A percentile compares a stretch with the other conserved stretches of the same genome.
These are phyloP conservation scores for Phrixothrix hirtus DNA, from an alignment of 2,888 invertebrate genomes.

Conservation along the genomic window DNA sequence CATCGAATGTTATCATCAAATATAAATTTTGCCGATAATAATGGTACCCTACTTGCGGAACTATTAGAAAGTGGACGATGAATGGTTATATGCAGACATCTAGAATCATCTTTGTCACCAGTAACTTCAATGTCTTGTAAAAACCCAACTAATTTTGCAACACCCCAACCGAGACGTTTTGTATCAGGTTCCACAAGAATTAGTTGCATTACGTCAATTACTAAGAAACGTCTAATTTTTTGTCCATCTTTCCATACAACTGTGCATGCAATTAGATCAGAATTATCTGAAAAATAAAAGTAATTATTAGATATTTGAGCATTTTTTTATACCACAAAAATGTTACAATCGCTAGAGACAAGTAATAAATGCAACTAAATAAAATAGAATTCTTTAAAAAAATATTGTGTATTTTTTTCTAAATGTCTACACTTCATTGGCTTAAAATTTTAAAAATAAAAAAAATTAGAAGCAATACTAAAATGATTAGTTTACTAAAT, in stretches of 20 bases:
- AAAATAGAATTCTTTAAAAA: too few species aligned
- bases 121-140: conserved; percentile 93
- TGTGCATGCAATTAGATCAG: conserved; percentile 95
- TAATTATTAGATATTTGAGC: conserved; percentile 30
- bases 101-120: conserved; percentile 95
- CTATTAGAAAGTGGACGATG: conserved; percentile 73
- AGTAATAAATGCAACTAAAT: too few species aligned
- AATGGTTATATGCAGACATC: conserved; percentile 91
- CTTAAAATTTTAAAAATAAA: too few species aligned
- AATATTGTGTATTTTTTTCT: too few species aligned
- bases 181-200: conserved; percentile 97
- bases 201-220: conserved; percentile 92
- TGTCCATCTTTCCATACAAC: conserved; percentile 88
- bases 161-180: conserved; percentile 94
- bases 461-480: too few species aligned
- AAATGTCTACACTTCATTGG: too few species aligned
- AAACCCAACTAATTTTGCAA: conserved; percentile 94
- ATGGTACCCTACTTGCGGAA: conserved; percentile 62
- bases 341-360: conserved; percentile 44
- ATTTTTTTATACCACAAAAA: conserved; percentile 37
- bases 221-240: conserved; percentile 90
- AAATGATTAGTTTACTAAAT: too few species aligned
- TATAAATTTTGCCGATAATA: conserved; percentile 90
- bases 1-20: conserved; percentile 99
- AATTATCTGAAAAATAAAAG: conserved; percentile 76